phyloP scores from a whole-genome alignment of 1,140 invertebrate genomes.

The Magallana gigas region DNA sequence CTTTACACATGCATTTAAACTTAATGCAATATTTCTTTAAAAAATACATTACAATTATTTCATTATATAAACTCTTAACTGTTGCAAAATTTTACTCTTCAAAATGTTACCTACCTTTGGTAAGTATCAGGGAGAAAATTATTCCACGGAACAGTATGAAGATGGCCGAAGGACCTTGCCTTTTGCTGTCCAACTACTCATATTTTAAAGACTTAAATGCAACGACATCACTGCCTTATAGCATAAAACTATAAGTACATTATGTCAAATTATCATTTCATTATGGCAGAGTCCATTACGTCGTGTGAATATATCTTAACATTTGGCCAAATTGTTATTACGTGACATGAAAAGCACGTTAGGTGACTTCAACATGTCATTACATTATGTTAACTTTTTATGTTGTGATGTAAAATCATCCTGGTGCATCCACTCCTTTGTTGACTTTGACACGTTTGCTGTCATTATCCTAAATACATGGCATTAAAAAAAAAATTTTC shows the following conservation, averaged over 20 bases:
- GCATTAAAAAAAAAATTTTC: no score
- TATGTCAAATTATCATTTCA: no score
- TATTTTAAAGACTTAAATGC: conserved; percentile 35
- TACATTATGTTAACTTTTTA: no score
- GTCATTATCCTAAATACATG: conserved; percentile 40
- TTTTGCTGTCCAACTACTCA: conserved; percentile 51
- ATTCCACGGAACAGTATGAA: conserved; percentile 31
- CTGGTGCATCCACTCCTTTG: conserved; percentile 7
- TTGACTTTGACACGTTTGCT: conserved; percentile 22
- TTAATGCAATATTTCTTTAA: no score
- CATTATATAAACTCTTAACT: not conserved
- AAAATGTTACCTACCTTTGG: conserved; percentile 27
- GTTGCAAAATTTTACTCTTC: not conserved
- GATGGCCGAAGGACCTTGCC: conserved; percentile 42
- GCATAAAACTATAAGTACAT: no score
- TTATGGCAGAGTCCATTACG: no score
- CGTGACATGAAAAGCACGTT: no score
- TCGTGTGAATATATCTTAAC: no score
- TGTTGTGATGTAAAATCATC: not conserved
- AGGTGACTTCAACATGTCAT: no score
- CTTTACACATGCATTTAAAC: no score
- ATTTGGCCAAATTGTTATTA: no score
- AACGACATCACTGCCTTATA: no score
- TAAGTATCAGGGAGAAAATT: conserved; percentile 41
- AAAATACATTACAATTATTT: not conserved